Evolutionary conservation across 2,797 vertebrate genomes (phyloP).

Genomic region (Acipenser ruthenus): DNA sequence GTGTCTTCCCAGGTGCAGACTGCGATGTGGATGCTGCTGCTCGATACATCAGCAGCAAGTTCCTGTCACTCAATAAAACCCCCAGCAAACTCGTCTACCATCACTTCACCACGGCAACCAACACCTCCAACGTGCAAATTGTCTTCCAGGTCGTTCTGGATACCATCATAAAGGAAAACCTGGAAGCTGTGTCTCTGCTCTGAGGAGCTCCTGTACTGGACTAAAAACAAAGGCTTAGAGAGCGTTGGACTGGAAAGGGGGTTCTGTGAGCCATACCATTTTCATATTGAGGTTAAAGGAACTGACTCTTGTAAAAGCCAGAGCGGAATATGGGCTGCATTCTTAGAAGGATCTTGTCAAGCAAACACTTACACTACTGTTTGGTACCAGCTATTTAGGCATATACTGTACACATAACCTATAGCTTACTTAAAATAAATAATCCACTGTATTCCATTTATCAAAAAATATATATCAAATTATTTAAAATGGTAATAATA

Average conservation of each 20-base stretch:
- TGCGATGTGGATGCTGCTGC: constrained; percentile 62
- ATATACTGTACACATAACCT: too few species aligned
- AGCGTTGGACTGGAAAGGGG: not conserved
- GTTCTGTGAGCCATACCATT: not conserved
- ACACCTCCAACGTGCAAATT: constrained; percentile 67
- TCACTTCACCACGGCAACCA: constrained; percentile 69
- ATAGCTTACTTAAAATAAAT: too few species aligned
- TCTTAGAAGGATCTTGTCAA: not conserved
- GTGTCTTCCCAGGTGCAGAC: constrained; percentile 48
- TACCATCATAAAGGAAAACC: constrained; percentile 67
- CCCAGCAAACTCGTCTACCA: constrained; percentile 62
- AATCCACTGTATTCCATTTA: too few species aligned
- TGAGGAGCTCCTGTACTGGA: constrained; percentile 21
- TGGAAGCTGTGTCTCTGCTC: constrained; percentile 63
- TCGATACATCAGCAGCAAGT: constrained; percentile 55
- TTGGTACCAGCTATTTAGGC: too few species aligned
- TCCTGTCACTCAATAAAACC: constrained; percentile 47
- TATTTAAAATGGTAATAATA: too few species aligned
- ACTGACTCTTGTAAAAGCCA: not conserved
- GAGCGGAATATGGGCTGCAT: not conserved
- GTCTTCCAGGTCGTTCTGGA: constrained; percentile 73
- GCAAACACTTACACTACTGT: too few species aligned
- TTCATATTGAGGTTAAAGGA: not conserved
- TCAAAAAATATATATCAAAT: too few species aligned
- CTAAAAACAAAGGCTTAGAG: not conserved